A percentile compares a stretch with the other conserved stretches of the same genome.
Evolutionary conservation across 2,113 vertebrate species (phyloP).

Genomic region (Strigops habroptila): DNA sequence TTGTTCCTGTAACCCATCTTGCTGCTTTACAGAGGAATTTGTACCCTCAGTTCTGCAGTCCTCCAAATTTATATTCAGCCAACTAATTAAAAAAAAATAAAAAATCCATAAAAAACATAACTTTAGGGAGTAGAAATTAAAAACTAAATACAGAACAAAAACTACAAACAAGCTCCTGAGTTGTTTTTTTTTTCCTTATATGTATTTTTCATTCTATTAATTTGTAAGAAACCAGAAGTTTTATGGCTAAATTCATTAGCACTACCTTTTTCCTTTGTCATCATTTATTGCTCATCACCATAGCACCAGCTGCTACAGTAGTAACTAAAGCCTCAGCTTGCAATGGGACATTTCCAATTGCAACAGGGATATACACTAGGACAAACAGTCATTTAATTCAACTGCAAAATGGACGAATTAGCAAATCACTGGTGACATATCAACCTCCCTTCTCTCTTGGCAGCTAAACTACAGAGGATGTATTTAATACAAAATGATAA

Average conservation of each 20-base stretch:
- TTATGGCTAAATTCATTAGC: not conserved
- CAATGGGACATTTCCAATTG: not conserved
- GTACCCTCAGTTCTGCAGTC: not conserved
- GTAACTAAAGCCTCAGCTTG: not conserved
- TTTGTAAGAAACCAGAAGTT: not conserved
- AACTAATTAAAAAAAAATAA: not conserved
- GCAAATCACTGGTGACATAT: not conserved
- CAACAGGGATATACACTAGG: not conserved
- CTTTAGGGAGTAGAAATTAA: not conserved
- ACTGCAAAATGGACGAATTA: not conserved
- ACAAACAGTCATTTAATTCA: not conserved
- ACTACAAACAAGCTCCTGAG: fast-evolving
- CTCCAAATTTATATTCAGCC: not conserved
- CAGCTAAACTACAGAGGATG: not conserved
- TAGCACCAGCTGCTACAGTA: not conserved
- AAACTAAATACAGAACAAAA: not conserved
- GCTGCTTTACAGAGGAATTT: not conserved
- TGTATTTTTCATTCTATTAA: not conserved
- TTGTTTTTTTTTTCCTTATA: not conserved
- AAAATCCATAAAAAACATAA: not conserved
- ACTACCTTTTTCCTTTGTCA: not conserved
- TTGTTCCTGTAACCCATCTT: not conserved
- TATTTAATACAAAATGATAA: not conserved
- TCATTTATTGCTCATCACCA: not conserved
- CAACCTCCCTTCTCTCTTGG: not conserved